Evolutionary conservation across 2,888 invertebrate genomes (phyloP).

Genomic region (Drosophila leonis): DNA sequence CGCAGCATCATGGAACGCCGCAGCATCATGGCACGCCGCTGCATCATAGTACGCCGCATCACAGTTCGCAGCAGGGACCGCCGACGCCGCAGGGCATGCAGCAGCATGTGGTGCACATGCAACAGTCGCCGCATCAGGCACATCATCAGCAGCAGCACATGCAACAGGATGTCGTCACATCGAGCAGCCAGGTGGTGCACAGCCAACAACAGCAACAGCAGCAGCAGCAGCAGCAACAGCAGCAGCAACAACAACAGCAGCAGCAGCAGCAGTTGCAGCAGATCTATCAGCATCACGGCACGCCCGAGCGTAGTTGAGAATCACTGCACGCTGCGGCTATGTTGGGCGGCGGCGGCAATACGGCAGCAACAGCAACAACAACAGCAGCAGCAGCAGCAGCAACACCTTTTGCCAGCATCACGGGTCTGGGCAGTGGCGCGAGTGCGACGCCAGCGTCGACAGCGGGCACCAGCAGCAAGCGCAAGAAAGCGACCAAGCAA

Average conservation of each 20-base stretch:
- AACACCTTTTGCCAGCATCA: slow-evolving; percentile 72
- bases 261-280: slow-evolving; percentile 83
- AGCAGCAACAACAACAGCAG: slow-evolving; percentile 52
- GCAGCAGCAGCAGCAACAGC: slow-evolving; percentile 24
- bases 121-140: slow-evolving; percentile 81
- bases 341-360: slow-evolving; percentile 62
- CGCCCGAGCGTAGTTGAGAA: slow-evolving; percentile 86
- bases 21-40: slow-evolving; percentile 82
- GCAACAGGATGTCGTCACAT: slow-evolving; percentile 84
- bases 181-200: slow-evolving; percentile 83
- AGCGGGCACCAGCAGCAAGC: slow-evolving; percentile 78
- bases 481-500: slow-evolving; percentile 83
- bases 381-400: slow-evolving; percentile 36
- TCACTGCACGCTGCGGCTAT: slow-evolving; percentile 83
- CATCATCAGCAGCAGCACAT: slow-evolving; percentile 76
- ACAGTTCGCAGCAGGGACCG: slow-evolving; percentile 78
- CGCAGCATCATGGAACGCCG: slow-evolving; percentile 82
- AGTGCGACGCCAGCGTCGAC: slow-evolving; percentile 33
- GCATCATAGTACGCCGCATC: slow-evolving; percentile 81
- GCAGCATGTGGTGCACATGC: slow-evolving; percentile 84
- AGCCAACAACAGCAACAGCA: slow-evolving; percentile 66
- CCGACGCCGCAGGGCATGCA: slow-evolving; percentile 84
- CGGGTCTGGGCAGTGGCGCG: slow-evolving; percentile 57
- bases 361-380: slow-evolving; percentile 15
- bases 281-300: slow-evolving; percentile 85